Base-by-base conservation (phyloP, 2,888 invertebrate species). In the Bombyx huttoni region DNA sequence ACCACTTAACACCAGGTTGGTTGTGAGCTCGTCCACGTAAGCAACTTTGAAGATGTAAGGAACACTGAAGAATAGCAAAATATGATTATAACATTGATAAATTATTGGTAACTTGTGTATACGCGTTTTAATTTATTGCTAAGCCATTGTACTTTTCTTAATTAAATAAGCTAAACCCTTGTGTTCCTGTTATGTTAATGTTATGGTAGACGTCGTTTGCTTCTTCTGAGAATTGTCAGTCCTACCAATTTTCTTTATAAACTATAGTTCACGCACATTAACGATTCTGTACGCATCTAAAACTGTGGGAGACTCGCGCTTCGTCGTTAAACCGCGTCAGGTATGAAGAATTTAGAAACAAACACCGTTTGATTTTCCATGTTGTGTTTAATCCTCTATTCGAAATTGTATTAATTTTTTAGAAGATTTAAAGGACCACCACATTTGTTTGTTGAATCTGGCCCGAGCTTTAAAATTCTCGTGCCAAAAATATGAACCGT, bases 401-500 rank as follows among this genome's bases (percentile, higher is more conserved):
- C 3, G 24, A 5, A 24, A 5, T 24, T 24, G 24, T 24, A 24
- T 24, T 24, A 3, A 3, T 24, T 24, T 24, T 24, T 24, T 24
- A 24, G 24, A 24, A 24, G 24, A 24, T 24, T 24, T 24, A 24
- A 24, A 24, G 24, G 5, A 24, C 24, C 24, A 5, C 5, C 24
- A 5, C 5, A 24, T 24, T 24, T 58, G 52, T 56, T 57, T 55
- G 53, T 51, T 53, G 48, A 52, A 56, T 68, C 71, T 73, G 75
- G 69, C 68, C 70, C 68, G 66, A 68, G 73, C 76, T 70, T 65
- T 67, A 24, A 70, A 66, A 67, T 57, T 58, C 63, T 58, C 63
- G 73, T 78, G 80, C 81, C 80, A 84, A 81, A 79, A 81, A 77
- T 74, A 77, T 72, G 60, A 12, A 65, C 62, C 71, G 69, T 75